Conservation (phyloP, 1,140 invertebrate genomes). For the Platyura marginata region DNA sequence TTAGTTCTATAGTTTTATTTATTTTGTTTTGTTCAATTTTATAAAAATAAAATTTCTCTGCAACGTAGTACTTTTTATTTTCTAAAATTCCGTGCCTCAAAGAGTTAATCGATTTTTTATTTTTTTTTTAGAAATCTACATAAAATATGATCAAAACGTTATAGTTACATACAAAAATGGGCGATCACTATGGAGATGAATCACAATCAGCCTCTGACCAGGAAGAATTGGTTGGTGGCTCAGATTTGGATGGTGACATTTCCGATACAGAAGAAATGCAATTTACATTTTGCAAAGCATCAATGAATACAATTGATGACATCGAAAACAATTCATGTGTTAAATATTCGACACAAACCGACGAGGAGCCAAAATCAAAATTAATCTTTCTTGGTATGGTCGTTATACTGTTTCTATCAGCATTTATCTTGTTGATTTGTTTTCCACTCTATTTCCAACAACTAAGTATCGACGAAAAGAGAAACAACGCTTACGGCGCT, state of each 20-base stretch:
- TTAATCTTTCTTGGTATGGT: neutral
- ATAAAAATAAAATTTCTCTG: too few species aligned
- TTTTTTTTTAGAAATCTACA: too few species aligned
- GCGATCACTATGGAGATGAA: neutral
- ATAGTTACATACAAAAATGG: too few species aligned
- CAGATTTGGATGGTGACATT: neutral
- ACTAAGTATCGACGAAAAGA: neutral
- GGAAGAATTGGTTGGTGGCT: neutral
- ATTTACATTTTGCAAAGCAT: neutral
- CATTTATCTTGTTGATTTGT: neutral
- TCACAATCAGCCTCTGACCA: neutral
- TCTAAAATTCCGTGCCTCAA: too few species aligned
- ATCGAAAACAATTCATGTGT: neutral
- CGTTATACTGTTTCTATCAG: neutral
- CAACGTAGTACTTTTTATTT: too few species aligned
- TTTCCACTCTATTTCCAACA: neutral
- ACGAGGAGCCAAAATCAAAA: neutral
- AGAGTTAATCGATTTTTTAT: too few species aligned
- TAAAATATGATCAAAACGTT: too few species aligned
- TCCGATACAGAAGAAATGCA: neutral
- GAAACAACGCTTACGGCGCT: neutral
- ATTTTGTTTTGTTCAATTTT: too few species aligned
- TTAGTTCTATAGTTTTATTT: too few species aligned
- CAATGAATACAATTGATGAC: neutral
- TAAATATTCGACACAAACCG: neutral